Base-by-base conservation (phyloP, 2,888 invertebrate genomes). In the Amiota communis region DNA sequence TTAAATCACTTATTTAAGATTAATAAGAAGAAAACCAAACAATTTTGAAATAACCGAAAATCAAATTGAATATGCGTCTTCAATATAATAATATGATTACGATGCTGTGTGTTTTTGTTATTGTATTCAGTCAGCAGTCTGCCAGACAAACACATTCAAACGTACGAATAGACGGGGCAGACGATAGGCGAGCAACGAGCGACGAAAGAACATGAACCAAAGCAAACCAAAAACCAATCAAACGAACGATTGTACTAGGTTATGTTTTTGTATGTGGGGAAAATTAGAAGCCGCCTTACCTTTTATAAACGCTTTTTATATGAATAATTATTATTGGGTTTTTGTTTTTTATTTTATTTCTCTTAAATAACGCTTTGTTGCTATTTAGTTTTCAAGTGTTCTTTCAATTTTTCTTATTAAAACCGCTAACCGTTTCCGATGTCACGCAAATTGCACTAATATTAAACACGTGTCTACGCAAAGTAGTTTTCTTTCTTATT, bases 381-480 rank as follows among this genome's bases (percentile, higher is more conserved):
- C 8, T 49, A 46, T 56, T 17, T 47, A 68, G 17, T 72, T 51
- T 69, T 8, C 46, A 20, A 15, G 8, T 57, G 10, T 57, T 36
- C 20, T 74, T 68, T 72, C 65, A 47, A 64, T 67, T n/a, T 64
- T 59, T 63, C 67, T 72, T 67, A 23, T 67, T 67, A 2, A 75
- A 57, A 56, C 36, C 36, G 36, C 51, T 47, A 48, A 67, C 71
- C 73, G 53, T 64, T n/a, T n/a, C 56, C 53, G 53, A 4, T 53
- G 51, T 65, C 59, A 53, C 46, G 69, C 64, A 78, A 77, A 71
- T 56, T 67, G 75, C 78, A 79, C 75, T 77, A 78, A 75, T 82
- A 81, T 87, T 87, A 88, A 88, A 88, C 88, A 88, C 88, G 88
- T 88, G 89, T 88, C 88, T 84, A 84, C 79, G 84, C 77, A 70